Evolutionary conservation across 2,888 invertebrate genomes (phyloP).

Genomic region (Aromia moschata): DNA sequence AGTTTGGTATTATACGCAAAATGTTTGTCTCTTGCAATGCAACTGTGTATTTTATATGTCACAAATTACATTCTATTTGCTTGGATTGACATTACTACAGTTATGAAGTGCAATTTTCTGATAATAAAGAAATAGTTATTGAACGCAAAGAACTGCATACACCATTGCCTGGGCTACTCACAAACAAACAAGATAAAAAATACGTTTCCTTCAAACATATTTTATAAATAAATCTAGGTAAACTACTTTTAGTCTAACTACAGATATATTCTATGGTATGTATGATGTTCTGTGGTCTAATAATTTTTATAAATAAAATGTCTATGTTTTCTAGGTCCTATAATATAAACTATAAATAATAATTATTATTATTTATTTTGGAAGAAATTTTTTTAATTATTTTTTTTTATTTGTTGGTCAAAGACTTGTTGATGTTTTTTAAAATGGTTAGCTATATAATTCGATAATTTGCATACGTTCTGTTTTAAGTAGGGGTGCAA

Average conservation of each 20-base stretch:
- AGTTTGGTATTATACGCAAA: too few species aligned
- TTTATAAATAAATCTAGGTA: background rate
- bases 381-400: background rate
- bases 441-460: background rate
- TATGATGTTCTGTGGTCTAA: background rate
- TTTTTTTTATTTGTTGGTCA: background rate
- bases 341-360: background rate
- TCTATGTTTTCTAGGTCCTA: background rate
- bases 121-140: background rate
- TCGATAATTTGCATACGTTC: too few species aligned
- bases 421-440: background rate
- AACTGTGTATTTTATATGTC: background rate
- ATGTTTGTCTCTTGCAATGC: background rate
- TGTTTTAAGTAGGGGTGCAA: too few species aligned
- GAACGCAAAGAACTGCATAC: background rate
- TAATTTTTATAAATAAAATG: background rate
- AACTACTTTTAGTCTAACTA: background rate
- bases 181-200: background rate
- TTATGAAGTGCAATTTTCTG: background rate
- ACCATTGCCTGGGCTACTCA: background rate
- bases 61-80: background rate
- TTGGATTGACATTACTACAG: background rate
- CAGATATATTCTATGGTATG: background rate
- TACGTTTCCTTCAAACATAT: background rate
- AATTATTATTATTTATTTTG: background rate